These are phyloP conservation scores for Sturmia bella DNA, from an alignment of 2,888 invertebrate species.

Conservation along the genomic window DNA sequence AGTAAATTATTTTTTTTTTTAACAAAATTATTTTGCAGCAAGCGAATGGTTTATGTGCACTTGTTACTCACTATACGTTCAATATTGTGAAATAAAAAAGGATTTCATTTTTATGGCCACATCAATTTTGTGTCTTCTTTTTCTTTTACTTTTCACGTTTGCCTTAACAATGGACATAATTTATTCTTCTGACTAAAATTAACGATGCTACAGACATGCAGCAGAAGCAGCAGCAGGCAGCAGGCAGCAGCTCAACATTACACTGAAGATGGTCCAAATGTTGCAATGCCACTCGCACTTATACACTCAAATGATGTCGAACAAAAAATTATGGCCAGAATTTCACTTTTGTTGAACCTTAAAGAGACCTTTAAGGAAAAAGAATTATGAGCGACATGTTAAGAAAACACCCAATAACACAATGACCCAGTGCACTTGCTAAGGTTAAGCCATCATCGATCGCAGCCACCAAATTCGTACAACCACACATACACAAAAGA, in stretches of 20 bases:
- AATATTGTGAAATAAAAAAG: constrained; percentile 15
- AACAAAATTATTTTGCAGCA: background rate
- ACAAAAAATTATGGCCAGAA: constrained; percentile 39
- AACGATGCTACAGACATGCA: constrained; percentile 42
- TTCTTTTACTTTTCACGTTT: constrained; percentile 36
- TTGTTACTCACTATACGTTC: constrained; percentile 32
- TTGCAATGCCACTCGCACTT: background rate
- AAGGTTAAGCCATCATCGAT: constrained; percentile 62
- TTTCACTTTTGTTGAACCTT: constrained; percentile 67
- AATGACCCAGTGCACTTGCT: constrained; percentile 70
- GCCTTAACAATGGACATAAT: constrained; percentile 63
- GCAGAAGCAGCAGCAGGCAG: no score
- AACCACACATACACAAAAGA: background rate
- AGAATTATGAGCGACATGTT: constrained; percentile 68
- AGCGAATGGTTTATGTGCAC: no score
- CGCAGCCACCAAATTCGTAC: background rate
- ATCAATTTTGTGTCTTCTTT: constrained; percentile 37
- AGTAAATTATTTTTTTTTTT: no score
- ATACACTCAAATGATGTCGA: constrained; percentile 1
- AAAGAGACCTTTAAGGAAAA: constrained; percentile 21
- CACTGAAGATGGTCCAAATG: constrained; percentile 52
- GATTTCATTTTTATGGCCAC: constrained; percentile 43
- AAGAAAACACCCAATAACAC: constrained; percentile 67
- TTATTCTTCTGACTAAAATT: constrained; percentile 61
- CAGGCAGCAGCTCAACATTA: constrained; percentile 22